These are phyloP conservation scores for Progne subis DNA, from an alignment of 2,113 vertebrate species.

Conservation along the genomic window DNA sequence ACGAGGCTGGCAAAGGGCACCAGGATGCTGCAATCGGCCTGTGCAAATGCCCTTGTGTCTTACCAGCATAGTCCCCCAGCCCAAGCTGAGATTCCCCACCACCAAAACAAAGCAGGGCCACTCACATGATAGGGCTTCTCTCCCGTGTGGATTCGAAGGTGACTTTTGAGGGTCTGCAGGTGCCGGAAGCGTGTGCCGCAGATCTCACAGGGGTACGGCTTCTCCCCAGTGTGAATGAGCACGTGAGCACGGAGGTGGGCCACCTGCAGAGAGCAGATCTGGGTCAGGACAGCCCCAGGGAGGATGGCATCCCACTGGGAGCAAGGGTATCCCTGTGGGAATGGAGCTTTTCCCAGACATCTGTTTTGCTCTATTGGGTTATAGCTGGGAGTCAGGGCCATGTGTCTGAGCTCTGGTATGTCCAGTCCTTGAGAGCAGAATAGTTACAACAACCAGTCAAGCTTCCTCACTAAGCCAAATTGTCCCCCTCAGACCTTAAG, in stretches of 20 bases:
- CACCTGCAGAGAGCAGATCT: constrained; percentile 75
- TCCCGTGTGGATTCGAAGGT: constrained; percentile 97
- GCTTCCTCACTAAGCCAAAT: not conserved
- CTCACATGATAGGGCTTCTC: constrained; percentile 98
- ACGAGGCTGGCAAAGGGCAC: rapidly evolving
- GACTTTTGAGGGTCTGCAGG: constrained; percentile 96
- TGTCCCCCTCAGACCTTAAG: rapidly evolving
- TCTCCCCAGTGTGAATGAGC: constrained; percentile 97
- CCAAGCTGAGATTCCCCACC: not conserved
- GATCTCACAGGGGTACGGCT: constrained; percentile 97
- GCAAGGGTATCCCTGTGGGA: not conserved
- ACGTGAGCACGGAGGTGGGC: constrained; percentile 96
- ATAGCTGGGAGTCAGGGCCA: not conserved
- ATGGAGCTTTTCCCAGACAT: rapidly evolving
- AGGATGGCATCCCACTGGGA: not conserved
- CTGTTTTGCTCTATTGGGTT: not conserved
- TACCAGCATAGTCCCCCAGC: not conserved
- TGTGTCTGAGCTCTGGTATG: rapidly evolving
- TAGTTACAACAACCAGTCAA: not conserved
- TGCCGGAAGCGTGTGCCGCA: constrained; percentile 96
- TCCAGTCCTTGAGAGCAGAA: not conserved
- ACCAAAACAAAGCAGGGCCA: not conserved
- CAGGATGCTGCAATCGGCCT: not conserved
- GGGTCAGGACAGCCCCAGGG: not conserved
- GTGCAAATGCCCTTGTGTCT: rapidly evolving